These are phyloP conservation scores for Drosophila hamatofila DNA, from an alignment of 2,888 invertebrate species.

Conservation along the genomic window DNA sequence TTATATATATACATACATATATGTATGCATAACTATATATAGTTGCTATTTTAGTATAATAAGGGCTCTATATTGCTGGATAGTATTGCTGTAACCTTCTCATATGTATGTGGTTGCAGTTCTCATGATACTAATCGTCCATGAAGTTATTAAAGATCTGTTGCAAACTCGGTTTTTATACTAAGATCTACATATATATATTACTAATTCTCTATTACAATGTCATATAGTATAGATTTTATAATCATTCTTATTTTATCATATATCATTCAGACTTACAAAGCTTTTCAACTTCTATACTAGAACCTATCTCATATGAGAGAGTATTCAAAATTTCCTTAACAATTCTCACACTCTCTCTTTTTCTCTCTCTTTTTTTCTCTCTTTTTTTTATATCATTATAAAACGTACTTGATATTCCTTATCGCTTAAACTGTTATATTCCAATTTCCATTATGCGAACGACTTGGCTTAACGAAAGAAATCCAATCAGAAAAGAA, in stretches of 20 bases:
- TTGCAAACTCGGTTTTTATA: neutral
- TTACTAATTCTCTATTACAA: neutral
- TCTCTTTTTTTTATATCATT: neutral
- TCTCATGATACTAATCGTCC: neutral
- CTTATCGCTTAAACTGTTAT: neutral
- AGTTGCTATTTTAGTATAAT: neutral
- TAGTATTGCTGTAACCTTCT: neutral
- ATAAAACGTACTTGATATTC: neutral
- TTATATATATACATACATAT: neutral
- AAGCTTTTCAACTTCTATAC: neutral
- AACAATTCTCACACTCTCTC: neutral
- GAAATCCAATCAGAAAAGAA: constrained; percentile 27
- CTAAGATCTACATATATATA: neutral
- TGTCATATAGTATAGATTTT: neutral
- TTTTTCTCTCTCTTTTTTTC: neutral
- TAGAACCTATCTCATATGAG: neutral
- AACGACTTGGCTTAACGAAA: constrained; percentile 8
- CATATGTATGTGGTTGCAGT: neutral
- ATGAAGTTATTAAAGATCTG: neutral
- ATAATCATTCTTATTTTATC: too few species aligned
- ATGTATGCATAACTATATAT: neutral
- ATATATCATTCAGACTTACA: too few species aligned
- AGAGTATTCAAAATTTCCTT: neutral
- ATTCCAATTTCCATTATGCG: neutral
- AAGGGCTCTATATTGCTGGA: neutral